phyloP scores from a whole-genome alignment of 2,113 vertebrate species.

The Loxodonta africana region DNA sequence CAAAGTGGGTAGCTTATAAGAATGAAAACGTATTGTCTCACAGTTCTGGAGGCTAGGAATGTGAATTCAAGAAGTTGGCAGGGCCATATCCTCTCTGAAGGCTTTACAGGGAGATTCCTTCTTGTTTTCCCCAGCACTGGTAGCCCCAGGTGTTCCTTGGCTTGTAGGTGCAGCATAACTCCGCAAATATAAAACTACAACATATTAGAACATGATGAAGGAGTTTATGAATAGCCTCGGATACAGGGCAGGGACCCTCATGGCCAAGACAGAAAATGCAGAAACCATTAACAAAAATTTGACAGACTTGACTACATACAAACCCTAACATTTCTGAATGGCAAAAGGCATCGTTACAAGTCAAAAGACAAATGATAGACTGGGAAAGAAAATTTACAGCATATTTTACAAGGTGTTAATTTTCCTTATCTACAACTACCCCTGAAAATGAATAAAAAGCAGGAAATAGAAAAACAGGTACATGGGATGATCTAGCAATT shows the following conservation, averaged over 20 bases:
- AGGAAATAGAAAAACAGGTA: background rate
- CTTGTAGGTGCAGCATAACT: background rate
- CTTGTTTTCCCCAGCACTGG: background rate
- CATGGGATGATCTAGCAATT: background rate
- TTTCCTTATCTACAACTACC: background rate
- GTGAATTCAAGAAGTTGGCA: background rate
- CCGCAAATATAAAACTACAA: background rate
- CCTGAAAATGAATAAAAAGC: background rate
- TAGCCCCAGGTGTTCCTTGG: background rate
- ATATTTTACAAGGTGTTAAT: background rate
- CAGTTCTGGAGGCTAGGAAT: background rate
- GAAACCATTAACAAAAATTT: background rate
- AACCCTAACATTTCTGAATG: conserved; percentile 4
- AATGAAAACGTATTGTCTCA: background rate
- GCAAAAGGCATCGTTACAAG: background rate
- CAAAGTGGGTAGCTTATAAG: background rate
- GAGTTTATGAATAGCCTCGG: background rate
- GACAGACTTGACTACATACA: background rate
- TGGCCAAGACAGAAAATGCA: conserved; percentile 20
- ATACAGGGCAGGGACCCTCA: background rate
- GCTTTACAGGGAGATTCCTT: background rate
- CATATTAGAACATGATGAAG: background rate
- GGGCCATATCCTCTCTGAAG: background rate
- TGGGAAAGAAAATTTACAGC: background rate
- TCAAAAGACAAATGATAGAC: background rate